A percentile compares a stretch with the other conserved stretches of the same genome.
These are phyloP conservation scores for Panagrolaimus sp. DNA, from an alignment of 1,140 invertebrate genomes.

Conservation along the genomic window DNA sequence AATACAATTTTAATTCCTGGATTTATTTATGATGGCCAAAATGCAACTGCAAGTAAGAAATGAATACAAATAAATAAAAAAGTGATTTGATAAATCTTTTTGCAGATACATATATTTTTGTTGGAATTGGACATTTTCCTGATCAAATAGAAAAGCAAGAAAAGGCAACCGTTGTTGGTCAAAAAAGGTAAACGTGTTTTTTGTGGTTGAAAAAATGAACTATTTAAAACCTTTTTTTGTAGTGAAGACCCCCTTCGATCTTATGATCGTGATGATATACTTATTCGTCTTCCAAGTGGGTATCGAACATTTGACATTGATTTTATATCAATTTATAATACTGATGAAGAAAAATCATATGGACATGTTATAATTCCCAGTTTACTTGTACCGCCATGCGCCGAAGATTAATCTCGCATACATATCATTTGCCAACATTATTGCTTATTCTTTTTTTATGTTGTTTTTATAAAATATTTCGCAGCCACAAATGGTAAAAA, in stretches of 20 bases:
- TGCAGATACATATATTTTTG: slow-evolving; percentile 51
- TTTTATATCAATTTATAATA: slow-evolving; percentile 49
- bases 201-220: not conserved
- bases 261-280: slow-evolving; percentile 44
- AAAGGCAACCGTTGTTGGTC: slow-evolving; percentile 41
- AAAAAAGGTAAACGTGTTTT: slow-evolving; percentile 24
- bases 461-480: no score
- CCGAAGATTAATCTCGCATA: slow-evolving; percentile 29
- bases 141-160: slow-evolving; percentile 48
- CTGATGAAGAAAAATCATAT: slow-evolving; percentile 45
- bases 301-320: slow-evolving; percentile 54
- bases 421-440: no score
- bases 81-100: not conserved
- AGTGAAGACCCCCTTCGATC: slow-evolving; percentile 41
- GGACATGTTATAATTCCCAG: slow-evolving; percentile 45
- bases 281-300: slow-evolving; percentile 38
- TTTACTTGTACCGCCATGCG: slow-evolving; percentile 47
- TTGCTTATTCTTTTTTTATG: no score
- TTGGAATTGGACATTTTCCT: slow-evolving; percentile 48
- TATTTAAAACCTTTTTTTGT: slow-evolving; percentile 21
- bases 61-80: not conserved
- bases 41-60: slow-evolving; percentile 32
- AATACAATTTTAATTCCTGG: slow-evolving; percentile 52
- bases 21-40: slow-evolving; percentile 35
- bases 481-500: no score